These are phyloP conservation scores for Acrocephalus scirpaceus DNA, from an alignment of 2,797 vertebrate genomes.

Conservation along the genomic window DNA sequence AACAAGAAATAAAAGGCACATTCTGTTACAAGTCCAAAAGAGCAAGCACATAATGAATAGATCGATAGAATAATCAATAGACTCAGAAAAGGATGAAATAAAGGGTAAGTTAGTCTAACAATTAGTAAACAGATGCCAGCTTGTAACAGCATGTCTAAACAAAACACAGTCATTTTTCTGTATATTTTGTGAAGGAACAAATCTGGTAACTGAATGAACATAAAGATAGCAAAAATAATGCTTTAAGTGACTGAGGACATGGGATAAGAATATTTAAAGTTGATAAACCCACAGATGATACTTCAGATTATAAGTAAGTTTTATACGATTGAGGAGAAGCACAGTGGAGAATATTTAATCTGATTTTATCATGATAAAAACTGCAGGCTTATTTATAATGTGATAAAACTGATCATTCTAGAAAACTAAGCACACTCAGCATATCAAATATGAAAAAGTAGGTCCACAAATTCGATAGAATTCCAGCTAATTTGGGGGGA, in stretches of 20 bases:
- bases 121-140: conserved; percentile 36
- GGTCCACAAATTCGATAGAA: neutral
- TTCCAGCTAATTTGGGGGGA: neutral
- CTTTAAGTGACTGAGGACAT: neutral
- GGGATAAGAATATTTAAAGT: neutral
- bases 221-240: neutral
- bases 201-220: neutral
- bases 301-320: neutral
- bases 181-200: neutral
- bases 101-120: neutral
- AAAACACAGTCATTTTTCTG: neutral
- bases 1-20: conserved; percentile 2
- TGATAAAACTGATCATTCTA: neutral
- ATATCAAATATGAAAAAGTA: neutral
- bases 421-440: neutral
- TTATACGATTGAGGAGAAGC: neutral
- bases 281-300: neutral
- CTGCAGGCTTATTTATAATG: neutral
- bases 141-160: neutral
- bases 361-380: neutral
- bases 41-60: conserved; percentile 30
- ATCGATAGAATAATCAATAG: conserved; percentile 48
- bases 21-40: conserved; percentile 31
- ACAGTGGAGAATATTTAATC: neutral
- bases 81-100: conserved; percentile 34